Percentiles rank a stretch among this genome's conserved stretches.
These are phyloP conservation scores for Mus musculus DNA, from an alignment of 2,113 vertebrate species.

Conservation along the genomic window GRCm39 chr7:36654501-36655000, in stretches of 20 bases:
- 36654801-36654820: too few relatives aligned
- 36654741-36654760: neutral
- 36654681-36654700: neutral
- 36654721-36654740: neutral
- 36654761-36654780: neutral
- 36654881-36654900: neutral
- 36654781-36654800: too few relatives aligned
- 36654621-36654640: too few relatives aligned
- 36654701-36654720: neutral
- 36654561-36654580: neutral
- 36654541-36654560: neutral
- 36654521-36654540: neutral
- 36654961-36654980: neutral
- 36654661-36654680: neutral
- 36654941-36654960: neutral
- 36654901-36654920: neutral
- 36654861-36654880: neutral
- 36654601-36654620: neutral
- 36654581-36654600: neutral
- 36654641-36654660: neutral
- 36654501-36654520: neutral
- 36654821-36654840: too few relatives aligned
- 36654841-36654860: neutral
- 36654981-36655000: accelerated
- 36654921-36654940: neutral